Evolutionary conservation across 2,888 invertebrate species (phyloP).

Genomic region (Chrysopilus asiliformis): DNA sequence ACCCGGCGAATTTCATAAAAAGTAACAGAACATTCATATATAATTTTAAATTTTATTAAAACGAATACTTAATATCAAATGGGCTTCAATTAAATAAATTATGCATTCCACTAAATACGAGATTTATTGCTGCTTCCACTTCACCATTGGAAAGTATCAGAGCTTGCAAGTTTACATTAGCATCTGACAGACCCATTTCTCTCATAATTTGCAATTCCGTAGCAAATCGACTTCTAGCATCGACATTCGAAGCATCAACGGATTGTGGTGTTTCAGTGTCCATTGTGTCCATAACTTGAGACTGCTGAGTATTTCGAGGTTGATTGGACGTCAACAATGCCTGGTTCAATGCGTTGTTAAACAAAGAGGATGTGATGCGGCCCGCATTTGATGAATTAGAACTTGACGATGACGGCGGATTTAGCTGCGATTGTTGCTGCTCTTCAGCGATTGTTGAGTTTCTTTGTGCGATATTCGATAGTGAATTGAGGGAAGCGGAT

Average conservation of each 20-base stretch:
- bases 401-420: constrained; percentile 6
- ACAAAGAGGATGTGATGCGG: constrained; percentile 60
- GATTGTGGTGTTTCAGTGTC: constrained; percentile 7
- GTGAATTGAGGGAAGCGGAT: constrained; percentile 29
- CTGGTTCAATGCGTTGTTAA: constrained; percentile 62
- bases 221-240: constrained; percentile 29
- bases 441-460: constrained; percentile 20
- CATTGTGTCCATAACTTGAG: constrained; percentile 20
- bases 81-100: not conserved
- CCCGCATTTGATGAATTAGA: constrained; percentile 5
- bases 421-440: constrained; percentile 1
- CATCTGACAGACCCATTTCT: constrained; percentile 81
- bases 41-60: not conserved
- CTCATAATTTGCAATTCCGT: constrained; percentile 66
- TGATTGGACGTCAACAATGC: constrained; percentile 36
- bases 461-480: constrained; percentile 33
- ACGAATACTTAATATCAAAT: not conserved
- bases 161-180: constrained; percentile 71
- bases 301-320: constrained; percentile 1
- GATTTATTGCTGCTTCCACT: constrained; percentile 80
- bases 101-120: constrained; percentile 59
- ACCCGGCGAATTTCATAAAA: too few relatives aligned
- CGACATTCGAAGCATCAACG: not conserved
- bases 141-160: constrained; percentile 65
- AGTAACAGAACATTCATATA: too few relatives aligned